Base-by-base conservation (phyloP, 2,797 vertebrate genomes). In the Geotrypetes seraphini region DNA sequence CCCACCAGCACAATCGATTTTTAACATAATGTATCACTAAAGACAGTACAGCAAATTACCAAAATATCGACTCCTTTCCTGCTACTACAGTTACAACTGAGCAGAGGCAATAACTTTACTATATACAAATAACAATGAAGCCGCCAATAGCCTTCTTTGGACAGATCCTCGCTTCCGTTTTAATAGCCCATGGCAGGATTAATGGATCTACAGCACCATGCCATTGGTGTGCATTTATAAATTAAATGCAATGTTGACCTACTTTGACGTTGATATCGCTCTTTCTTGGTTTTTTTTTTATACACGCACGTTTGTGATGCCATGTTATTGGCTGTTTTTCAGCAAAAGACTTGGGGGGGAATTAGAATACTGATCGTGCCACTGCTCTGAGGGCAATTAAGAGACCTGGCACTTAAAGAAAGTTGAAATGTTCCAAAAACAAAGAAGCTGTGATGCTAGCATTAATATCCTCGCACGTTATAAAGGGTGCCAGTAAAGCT, bases 381-480 rank as follows among this genome's bases (percentile, higher is more conserved):
- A 73, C 80, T 65, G 62, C 64, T 66, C 39, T 73, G 66, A 70
- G 75, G 78, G 67, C n/a, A n/a, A n/a, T n/a, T n/a, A n/a, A n/a
- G n/a, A n/a, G n/a, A n/a, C 79, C n/a, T n/a, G 83, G 74, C 74
- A 63, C 76, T 65, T 67, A 70, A 71, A 71, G 80, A 71, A 63
- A 59, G 66, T 71, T 72, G 74, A 36, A 72, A 65, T 53, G 59
- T 77, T 44, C 69, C 73, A 80, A 63, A 73, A 73, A 66, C 79
- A 46, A 73, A 80, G 81, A 80, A 85, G 83, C 85, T 76, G 89
- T 89, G 88, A 86, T 86, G 85, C 74, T 83, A 73, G 76, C 78
- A 89, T 90, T 75, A 71, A 85, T 87, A 84, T 79, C 84, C 83
- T 90, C 92, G 81, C 86, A 89, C 69, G 81, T 87, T 86, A 87